A percentile compares a stretch with the other conserved stretches of the same genome.
Conservation (phyloP, 2,888 invertebrate genomes). For the Bedellia somnulentella region DNA sequence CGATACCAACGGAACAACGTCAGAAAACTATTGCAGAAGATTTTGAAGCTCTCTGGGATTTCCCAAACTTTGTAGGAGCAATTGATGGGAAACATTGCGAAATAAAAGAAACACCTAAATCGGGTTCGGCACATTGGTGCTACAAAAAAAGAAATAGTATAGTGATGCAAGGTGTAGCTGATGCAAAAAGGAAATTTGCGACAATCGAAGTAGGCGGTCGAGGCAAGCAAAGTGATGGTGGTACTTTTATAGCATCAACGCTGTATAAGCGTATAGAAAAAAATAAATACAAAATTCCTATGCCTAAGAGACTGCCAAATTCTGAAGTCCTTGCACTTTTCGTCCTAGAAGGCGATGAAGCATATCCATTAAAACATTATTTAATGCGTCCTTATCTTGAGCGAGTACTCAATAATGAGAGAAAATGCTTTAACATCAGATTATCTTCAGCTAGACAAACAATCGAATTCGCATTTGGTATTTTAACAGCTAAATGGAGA, state of each 20-base stretch:
- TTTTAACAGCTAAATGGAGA: conserved; percentile 9
- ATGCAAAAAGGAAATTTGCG: conserved; percentile 13
- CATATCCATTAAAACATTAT: conserved; percentile 12
- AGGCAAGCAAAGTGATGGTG: conserved; percentile 15
- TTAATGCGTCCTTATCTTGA: conserved; percentile 11
- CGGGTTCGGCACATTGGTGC: conserved; percentile 11
- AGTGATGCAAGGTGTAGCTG: conserved; percentile 10
- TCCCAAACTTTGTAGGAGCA: conserved; percentile 1
- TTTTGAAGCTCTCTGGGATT: conserved; percentile 1
- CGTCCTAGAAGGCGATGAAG: conserved; percentile 16
- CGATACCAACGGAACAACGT: background rate
- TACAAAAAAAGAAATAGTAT: conserved; percentile 12
- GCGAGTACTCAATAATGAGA: conserved; percentile 11
- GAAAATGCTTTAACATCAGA: conserved; percentile 13
- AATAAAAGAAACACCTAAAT: conserved; percentile 7
- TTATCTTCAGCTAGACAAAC: conserved; percentile 14
- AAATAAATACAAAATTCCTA: conserved; percentile 10
- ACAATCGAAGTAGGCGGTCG: conserved; percentile 13
- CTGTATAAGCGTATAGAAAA: conserved; percentile 12
- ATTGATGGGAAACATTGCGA: no score
- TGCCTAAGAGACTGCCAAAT: conserved; percentile 14
- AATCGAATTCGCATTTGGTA: conserved; percentile 16
- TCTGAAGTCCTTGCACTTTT: conserved; percentile 14
- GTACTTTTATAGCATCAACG: conserved; percentile 12
- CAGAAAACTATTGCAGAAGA: background rate